Evolutionary conservation across 2,113 vertebrate genomes (phyloP).

Genomic region (Misgurnus mizolepis): DNA sequence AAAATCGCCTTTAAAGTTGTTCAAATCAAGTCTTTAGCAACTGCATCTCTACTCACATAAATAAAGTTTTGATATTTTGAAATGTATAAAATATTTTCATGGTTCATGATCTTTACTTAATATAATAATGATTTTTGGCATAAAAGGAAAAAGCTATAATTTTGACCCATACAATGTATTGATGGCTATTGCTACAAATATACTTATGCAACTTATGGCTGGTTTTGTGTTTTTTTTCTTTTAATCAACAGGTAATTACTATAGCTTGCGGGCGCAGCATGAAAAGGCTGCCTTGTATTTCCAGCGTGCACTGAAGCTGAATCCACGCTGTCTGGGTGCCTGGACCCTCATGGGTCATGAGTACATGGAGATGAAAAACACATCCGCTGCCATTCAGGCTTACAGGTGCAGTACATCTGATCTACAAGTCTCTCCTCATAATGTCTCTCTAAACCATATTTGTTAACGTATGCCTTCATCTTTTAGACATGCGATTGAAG

Average conservation of each 20-base stretch:
- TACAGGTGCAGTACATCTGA: slow-evolving; percentile 80
- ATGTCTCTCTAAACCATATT: neutral
- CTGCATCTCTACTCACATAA: too few species aligned
- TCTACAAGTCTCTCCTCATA: neutral
- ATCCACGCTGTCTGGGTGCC: slow-evolving; percentile 94
- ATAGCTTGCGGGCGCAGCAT: slow-evolving; percentile 95
- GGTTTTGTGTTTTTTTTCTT: neutral
- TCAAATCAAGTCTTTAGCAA: too few species aligned
- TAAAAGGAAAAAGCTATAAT: too few species aligned
- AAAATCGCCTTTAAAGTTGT: too few species aligned
- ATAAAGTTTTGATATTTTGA: too few species aligned
- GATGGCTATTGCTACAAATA: neutral
- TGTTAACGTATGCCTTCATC: neutral
- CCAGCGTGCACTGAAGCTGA: slow-evolving; percentile 95
- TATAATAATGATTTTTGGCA: too few species aligned
- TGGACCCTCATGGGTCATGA: slow-evolving; percentile 99
- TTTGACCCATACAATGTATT: too few species aligned
- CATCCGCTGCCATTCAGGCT: slow-evolving; percentile 96
- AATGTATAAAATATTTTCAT: too few species aligned
- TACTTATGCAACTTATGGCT: neutral
- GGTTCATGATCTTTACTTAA: too few species aligned
- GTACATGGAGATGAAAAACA: slow-evolving; percentile 99
- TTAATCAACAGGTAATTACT: slow-evolving; percentile 85
- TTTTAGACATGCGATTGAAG: slow-evolving; percentile 93
- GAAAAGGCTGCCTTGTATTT: slow-evolving; percentile 99